Conservation (phyloP, 2,113 vertebrate species). For the Corythornis cristatus region DNA sequence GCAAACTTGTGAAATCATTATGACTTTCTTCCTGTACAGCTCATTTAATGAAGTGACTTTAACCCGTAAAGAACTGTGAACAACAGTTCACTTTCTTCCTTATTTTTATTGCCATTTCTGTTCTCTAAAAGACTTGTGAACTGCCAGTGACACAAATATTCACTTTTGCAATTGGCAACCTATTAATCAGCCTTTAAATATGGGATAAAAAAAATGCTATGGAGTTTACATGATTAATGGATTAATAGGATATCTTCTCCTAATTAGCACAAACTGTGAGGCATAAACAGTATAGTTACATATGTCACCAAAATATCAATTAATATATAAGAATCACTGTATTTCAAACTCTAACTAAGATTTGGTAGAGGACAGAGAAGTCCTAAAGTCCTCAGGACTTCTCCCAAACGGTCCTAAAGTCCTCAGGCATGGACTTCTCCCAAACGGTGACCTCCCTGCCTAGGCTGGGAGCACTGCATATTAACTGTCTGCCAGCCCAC, state of each 20-base stretch:
- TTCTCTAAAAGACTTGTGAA: background rate
- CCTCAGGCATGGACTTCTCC: background rate
- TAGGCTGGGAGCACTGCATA: background rate
- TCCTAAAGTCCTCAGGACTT: background rate
- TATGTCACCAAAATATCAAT: background rate
- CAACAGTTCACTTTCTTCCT: background rate
- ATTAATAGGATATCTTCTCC: background rate
- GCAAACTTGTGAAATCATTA: background rate
- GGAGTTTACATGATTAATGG: background rate
- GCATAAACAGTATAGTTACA: background rate
- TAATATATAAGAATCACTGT: background rate
- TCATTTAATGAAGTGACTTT: background rate
- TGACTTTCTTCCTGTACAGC: background rate
- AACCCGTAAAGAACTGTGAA: background rate
- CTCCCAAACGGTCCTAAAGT: background rate
- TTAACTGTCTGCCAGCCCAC: background rate
- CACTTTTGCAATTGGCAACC: background rate
- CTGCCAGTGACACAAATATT: background rate
- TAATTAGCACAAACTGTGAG: background rate
- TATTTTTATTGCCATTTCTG: background rate
- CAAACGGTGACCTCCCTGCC: background rate
- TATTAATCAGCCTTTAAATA: background rate
- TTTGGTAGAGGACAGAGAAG: background rate
- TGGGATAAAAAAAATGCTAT: background rate
- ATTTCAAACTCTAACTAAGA: background rate